These are phyloP conservation scores for Benthosema pterotum DNA, from an alignment of 2,797 vertebrate genomes.

Conservation along the genomic window DNA sequence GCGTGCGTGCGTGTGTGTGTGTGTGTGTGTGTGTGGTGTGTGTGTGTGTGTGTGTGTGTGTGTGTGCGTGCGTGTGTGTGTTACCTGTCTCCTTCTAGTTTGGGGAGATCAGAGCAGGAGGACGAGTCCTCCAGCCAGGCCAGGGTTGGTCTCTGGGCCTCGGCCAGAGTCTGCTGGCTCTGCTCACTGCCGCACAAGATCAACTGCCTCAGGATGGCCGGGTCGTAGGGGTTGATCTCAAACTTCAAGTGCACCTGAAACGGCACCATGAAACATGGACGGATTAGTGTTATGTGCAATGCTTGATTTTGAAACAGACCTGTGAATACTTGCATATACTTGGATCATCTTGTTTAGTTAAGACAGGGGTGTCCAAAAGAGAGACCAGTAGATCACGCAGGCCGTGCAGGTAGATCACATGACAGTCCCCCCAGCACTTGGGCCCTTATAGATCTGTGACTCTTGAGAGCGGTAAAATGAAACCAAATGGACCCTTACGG, in stretches of 20 bases:
- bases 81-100: conserved; percentile 98
- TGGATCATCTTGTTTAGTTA: no score
- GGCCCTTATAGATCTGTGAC: no score
- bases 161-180: conserved; percentile 81
- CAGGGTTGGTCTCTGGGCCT: conserved; percentile 91
- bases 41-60: neutral
- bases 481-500: no score
- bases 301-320: no score
- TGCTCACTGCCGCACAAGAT: conserved; percentile 89
- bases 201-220: conserved; percentile 92
- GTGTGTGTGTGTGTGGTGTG: neutral
- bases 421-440: no score
- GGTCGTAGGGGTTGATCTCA: conserved; percentile 97
- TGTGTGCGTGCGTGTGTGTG: conserved; percentile 5
- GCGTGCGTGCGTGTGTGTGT: neutral
- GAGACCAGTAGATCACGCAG: no score
- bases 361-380: no score
- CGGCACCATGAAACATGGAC: conserved; percentile 4
- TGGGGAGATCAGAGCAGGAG: conserved; percentile 97
- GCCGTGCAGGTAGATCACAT: no score
- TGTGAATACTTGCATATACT: no score
- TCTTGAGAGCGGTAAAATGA: no score
- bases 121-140: conserved; percentile 96
- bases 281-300: no score
- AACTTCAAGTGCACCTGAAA: conserved; percentile 97